Percentiles rank a stretch among this genome's conserved stretches.
phyloP scores from a whole-genome alignment of 2,113 vertebrate species.

The Neodontobutis hainanensis region DNA sequence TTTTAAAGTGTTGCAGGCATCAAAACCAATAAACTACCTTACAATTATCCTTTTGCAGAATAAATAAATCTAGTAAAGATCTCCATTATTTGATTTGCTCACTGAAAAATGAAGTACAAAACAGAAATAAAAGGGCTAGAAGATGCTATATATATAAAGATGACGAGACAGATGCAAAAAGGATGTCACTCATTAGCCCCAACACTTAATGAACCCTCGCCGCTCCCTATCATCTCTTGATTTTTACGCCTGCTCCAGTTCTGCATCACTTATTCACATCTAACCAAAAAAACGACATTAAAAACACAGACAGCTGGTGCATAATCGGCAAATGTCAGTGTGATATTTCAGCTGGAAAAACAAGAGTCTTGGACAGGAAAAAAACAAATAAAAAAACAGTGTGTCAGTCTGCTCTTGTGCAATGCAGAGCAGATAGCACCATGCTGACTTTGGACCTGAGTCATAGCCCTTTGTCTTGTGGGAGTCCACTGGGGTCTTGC shows the following conservation, averaged over 20 bases:
- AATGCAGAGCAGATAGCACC: conserved; percentile 30
- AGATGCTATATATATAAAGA: background rate
- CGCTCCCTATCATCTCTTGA: background rate
- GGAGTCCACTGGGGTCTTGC: conserved; percentile 10
- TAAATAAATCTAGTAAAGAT: conserved; percentile 2
- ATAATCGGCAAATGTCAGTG: conserved; percentile 35
- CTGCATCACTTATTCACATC: conserved; percentile 12
- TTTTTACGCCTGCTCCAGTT: conserved; percentile 17
- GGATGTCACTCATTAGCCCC: conserved; percentile 23
- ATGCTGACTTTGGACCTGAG: conserved; percentile 58
- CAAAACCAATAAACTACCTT: background rate
- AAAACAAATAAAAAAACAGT: conserved; percentile 6
- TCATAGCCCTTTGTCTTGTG: conserved; percentile 55
- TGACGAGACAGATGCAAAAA: conserved; percentile 14
- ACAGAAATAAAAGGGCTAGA: background rate
- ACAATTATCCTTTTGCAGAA: conserved; percentile 2
- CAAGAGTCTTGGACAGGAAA: background rate
- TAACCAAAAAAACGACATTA: background rate
- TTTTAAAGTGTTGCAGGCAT: background rate
- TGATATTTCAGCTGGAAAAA: conserved; percentile 12
- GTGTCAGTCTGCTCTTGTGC: conserved; percentile 47
- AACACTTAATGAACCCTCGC: conserved; percentile 21
- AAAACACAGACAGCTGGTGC: conserved; percentile 20
- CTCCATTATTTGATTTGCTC: background rate
- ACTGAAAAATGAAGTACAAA: background rate